Conservation (phyloP, 2,113 vertebrate species). For the Petaurus breviceps region DNA sequence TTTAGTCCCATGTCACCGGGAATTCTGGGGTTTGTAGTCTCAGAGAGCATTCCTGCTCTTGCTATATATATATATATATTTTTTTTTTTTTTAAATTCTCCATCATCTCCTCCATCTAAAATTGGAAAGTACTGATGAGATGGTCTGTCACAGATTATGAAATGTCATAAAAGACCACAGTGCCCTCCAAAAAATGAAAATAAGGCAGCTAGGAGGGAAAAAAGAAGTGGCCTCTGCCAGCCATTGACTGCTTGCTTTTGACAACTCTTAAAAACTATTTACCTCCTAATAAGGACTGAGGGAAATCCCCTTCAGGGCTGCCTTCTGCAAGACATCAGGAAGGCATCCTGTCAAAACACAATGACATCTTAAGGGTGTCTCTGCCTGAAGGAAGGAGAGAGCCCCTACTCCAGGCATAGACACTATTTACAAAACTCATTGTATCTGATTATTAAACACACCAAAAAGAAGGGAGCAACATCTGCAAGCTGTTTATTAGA, state of each 20-base stretch:
- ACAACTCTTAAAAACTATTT: constrained; percentile 24
- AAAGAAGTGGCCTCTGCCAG: not conserved
- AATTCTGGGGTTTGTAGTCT: not conserved
- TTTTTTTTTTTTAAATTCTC: not conserved
- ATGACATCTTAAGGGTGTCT: constrained; percentile 19
- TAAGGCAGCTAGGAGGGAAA: not conserved
- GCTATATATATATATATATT: no score
- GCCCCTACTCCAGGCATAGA: not conserved
- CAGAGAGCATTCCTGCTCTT: not conserved
- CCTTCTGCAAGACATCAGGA: constrained; percentile 14
- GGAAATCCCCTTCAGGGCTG: constrained; percentile 11
- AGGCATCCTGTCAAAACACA: constrained; percentile 2
- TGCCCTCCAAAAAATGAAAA: not conserved
- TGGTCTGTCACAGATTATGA: not conserved
- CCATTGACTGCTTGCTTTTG: constrained; percentile 19
- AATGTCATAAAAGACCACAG: not conserved
- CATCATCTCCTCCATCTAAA: not conserved
- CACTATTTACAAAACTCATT: constrained; percentile 1
- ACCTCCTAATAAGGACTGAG: constrained; percentile 13
- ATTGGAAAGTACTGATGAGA: not conserved
- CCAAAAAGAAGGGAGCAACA: not conserved
- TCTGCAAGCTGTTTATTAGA: not conserved
- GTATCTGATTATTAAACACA: not conserved
- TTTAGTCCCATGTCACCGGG: not conserved
- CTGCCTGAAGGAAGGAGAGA: constrained; percentile 24